Evolutionary conservation across 2,113 vertebrate species (phyloP), one percentile per base, ranked within the genome.

Genomic region (Amia ocellicauda): DNA sequence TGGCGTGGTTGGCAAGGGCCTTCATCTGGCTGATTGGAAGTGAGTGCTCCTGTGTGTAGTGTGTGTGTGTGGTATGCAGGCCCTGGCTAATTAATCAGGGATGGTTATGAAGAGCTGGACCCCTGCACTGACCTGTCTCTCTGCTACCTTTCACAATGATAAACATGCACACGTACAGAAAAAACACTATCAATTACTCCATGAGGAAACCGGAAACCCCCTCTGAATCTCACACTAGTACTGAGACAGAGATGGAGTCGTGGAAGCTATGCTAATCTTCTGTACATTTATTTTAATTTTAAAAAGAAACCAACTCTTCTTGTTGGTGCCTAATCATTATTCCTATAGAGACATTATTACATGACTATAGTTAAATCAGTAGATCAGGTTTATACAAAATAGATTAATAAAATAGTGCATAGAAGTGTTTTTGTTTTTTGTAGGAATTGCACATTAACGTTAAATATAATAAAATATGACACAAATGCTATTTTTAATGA

Each of bases 241-340:
- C 8, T 47, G n/a, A 47, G 43, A 47, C 43, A 17, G 29, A 19
- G 26, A 69, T 69, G 10, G 36, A 50, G 52, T 62, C 40, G 56
- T 60, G 22, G 13, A 62, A 47, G 10, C 16, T 47, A 14, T 14
- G 4, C 43, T 47, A 14, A 16, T 8, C 43, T 47, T 14, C 3
- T 17, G n/a, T 14, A 17, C n/a, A n/a, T n/a, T n/a, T n/a, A n/a
- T n/a, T n/a, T n/a, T n/a, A n/a, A n/a, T n/a, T n/a, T n/a, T n/a
- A n/a, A n/a, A n/a, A n/a, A n/a, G n/a, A n/a, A n/a, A n/a, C n/a
- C n/a, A n/a, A n/a, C n/a, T n/a, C n/a, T n/a, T n/a, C n/a, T n/a
- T n/a, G n/a, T n/a, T n/a, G n/a, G n/a, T n/a, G n/a, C n/a, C n/a
- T n/a, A n/a, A n/a, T n/a, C n/a, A n/a, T n/a, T n/a, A n/a, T n/a